Evolutionary conservation across 2,113 vertebrate genomes (phyloP).

Genomic region (Bos javanicus): DNA sequence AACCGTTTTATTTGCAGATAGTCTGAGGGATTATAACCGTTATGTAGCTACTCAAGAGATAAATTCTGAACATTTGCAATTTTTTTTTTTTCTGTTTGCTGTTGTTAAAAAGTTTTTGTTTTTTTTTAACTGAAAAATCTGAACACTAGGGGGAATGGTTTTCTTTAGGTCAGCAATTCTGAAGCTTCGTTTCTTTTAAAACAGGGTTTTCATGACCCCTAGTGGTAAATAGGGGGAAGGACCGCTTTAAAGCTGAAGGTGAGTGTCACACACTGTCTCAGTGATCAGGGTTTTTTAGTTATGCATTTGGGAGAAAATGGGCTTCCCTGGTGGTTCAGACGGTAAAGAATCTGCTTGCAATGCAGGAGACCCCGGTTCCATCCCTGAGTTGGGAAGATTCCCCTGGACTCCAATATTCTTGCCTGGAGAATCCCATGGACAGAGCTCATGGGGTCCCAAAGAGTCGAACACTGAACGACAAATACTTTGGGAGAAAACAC

Average conservation of each 20-base stretch:
- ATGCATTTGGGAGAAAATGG: neutral
- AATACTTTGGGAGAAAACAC: neutral
- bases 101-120: neutral
- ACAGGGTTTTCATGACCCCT: conserved; percentile 74
- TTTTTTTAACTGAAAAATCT: conserved; percentile 10
- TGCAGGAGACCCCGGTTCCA: neutral
- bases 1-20: neutral
- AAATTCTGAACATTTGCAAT: neutral
- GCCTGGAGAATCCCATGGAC: neutral
- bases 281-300: neutral
- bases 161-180: neutral
- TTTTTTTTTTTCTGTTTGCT: neutral
- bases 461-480: accelerated
- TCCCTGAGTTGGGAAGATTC: neutral
- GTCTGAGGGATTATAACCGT: neutral
- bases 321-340: neutral
- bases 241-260: neutral
- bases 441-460: neutral
- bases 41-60: neutral
- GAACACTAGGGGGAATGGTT: neutral
- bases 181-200: neutral
- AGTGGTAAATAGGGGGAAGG: conserved; percentile 55
- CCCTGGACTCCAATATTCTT: neutral
- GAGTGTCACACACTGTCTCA: accelerated
- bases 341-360: neutral